Percentiles rank a stretch among this genome's conserved stretches.
Conservation (phyloP, 2,888 invertebrate species). For the Limnephilus rhombicus region DNA sequence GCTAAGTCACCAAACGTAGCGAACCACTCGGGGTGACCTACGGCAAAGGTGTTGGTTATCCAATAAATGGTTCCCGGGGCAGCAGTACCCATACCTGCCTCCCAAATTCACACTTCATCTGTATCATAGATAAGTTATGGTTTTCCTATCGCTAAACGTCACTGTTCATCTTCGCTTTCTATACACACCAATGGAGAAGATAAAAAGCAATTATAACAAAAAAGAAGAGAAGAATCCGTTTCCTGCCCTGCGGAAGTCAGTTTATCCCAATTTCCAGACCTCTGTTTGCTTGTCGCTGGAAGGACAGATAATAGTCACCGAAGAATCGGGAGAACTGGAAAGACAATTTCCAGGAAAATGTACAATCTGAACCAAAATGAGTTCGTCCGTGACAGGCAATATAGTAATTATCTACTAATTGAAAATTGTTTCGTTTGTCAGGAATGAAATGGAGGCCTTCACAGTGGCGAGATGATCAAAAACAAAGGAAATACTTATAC, state of each 20-base stretch:
- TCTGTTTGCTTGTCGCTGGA: not conserved
- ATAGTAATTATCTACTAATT: not conserved
- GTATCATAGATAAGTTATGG: not conserved
- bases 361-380: not conserved
- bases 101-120: no score
- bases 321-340: not conserved
- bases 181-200: not conserved
- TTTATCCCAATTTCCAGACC: not conserved
- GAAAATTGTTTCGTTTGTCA: not conserved
- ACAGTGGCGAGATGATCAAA: not conserved
- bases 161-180: not conserved
- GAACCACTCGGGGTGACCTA: no score
- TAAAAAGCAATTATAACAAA: not conserved
- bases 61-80: no score
- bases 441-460: not conserved
- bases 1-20: no score
- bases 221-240: not conserved
- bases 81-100: no score
- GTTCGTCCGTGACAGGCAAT: not conserved
- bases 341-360: not conserved
- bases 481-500: not conserved
- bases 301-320: not conserved
- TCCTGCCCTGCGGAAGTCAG: not conserved
- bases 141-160: not conserved
- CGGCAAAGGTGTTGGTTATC: no score